A percentile compares a stretch with the other conserved stretches of the same genome.
These are phyloP conservation scores for Gnathonemus echidnorhynchus DNA, from an alignment of 2,113 vertebrate species.

Conservation along the genomic window DNA sequence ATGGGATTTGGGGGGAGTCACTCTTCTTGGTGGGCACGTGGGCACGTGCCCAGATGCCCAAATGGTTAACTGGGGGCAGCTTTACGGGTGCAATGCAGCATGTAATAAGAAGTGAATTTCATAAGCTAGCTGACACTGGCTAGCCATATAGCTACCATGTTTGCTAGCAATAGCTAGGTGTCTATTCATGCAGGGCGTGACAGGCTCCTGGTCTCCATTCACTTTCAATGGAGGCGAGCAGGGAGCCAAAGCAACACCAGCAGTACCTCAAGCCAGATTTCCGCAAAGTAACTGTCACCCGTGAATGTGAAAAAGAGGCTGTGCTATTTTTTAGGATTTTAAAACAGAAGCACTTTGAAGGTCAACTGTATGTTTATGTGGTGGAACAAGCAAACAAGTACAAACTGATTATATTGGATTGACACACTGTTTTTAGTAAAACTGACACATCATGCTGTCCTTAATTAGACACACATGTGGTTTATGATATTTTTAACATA, in stretches of 20 bases:
- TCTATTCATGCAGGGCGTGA: not conserved
- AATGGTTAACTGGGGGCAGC: too few species aligned
- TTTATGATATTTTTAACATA: not conserved
- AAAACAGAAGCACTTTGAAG: not conserved
- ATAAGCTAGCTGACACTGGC: not conserved
- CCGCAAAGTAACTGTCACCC: not conserved
- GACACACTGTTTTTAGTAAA: not conserved
- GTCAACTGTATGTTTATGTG: not conserved
- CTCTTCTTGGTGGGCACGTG: not conserved
- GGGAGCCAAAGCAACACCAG: not conserved
- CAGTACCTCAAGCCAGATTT: not conserved
- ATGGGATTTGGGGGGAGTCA: not conserved
- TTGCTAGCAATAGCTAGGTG: not conserved
- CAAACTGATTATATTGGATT: not conserved
- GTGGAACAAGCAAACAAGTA: not conserved
- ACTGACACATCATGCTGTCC: not conserved
- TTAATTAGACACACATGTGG: not conserved
- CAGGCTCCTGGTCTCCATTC: not conserved
- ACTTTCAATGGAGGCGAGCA: not conserved
- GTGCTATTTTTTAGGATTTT: not conserved
- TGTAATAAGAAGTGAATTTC: too few species aligned
- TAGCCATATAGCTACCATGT: not conserved
- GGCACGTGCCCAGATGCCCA: not conserved
- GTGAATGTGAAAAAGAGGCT: not conserved
- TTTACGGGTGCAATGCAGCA: too few species aligned